phyloP scores from a whole-genome alignment of 2,888 invertebrate species.

The Aricia artaxerxes region DNA sequence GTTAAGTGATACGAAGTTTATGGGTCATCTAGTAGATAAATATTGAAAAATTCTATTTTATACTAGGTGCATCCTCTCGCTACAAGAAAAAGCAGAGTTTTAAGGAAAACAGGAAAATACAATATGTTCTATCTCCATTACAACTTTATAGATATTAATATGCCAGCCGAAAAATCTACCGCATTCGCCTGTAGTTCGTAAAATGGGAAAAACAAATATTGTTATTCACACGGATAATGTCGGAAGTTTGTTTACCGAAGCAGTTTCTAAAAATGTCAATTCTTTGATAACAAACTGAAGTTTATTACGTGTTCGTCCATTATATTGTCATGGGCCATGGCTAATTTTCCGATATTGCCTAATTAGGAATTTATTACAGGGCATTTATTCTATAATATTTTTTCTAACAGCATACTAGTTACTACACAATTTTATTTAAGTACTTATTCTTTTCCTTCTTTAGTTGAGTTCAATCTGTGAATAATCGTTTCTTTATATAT shows the following conservation, averaged over 20 bases:
- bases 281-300: conserved; percentile 48
- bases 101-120: neutral
- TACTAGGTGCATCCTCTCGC: neutral
- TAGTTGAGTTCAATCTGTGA: no score
- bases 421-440: no score
- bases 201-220: conserved; percentile 14
- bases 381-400: no score
- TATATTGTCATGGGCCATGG: no score
- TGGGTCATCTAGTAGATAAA: no score
- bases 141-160: neutral
- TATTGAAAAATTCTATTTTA: no score
- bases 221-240: conserved; percentile 19
- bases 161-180: neutral
- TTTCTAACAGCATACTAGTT: no score
- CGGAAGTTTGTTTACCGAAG: conserved; percentile 38
- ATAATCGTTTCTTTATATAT: no score
- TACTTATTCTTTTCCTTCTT: no score
- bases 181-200: neutral
- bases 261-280: conserved; percentile 71
- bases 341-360: no score
- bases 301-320: neutral
- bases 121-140: neutral
- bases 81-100: neutral
- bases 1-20: no score
- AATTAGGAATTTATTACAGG: no score